phyloP scores from a whole-genome alignment of 2,797 vertebrate species.

The Calcarius lapponicus region DNA sequence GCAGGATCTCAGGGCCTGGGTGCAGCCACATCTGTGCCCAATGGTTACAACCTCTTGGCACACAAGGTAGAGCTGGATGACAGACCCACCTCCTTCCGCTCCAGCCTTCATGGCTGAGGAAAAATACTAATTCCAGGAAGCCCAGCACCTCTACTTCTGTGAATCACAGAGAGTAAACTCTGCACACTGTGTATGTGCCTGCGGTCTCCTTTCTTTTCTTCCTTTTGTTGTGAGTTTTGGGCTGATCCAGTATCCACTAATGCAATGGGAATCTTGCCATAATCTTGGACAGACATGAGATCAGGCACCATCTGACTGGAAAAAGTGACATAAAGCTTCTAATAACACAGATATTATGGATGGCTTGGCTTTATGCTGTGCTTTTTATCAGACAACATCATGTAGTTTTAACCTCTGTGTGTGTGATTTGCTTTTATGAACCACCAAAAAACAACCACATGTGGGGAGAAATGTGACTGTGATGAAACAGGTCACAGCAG shows the following conservation, averaged over 20 bases:
- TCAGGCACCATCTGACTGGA: constrained; percentile 6
- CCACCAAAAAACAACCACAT: neutral
- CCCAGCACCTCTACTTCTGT: neutral
- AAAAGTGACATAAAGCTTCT: constrained; percentile 27
- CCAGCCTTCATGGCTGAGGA: neutral
- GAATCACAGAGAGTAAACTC: neutral
- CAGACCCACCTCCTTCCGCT: neutral
- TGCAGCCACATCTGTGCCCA: neutral
- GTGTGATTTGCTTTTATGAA: neutral
- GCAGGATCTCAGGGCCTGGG: neutral
- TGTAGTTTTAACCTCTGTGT: constrained; percentile 14
- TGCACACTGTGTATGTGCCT: neutral
- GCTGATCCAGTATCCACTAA: neutral
- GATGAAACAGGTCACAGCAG: neutral
- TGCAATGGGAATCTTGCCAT: neutral
- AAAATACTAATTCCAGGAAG: neutral
- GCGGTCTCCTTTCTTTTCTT: neutral
- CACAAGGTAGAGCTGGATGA: neutral
- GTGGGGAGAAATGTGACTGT: constrained; percentile 9
- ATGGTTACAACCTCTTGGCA: neutral
- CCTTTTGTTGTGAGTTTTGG: neutral
- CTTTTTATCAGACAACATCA: neutral
- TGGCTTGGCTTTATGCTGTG: neutral
- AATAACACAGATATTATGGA: constrained; percentile 16
- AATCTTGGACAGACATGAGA: neutral